Evolutionary conservation across 2,888 invertebrate species (phyloP).

Genomic region (Entomobrya proxima): DNA sequence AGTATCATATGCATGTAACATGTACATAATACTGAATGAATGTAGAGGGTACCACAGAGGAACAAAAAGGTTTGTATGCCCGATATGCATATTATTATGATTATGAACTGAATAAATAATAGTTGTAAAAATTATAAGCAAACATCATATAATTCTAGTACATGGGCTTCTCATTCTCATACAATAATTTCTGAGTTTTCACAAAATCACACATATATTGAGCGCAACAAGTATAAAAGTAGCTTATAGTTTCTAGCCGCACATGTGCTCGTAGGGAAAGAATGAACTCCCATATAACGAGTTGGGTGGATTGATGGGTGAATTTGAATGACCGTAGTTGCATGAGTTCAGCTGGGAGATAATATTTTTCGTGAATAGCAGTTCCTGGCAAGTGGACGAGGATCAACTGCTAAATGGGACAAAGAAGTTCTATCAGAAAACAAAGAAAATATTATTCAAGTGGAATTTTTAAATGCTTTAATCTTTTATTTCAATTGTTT

Average conservation of each 20-base stretch:
- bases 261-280: neutral
- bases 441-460: too few relatives aligned
- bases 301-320: neutral
- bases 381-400: neutral
- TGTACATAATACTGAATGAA: too few relatives aligned
- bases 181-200: neutral
- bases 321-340: neutral
- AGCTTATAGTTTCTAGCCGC: neutral
- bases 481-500: too few relatives aligned
- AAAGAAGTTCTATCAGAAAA: too few relatives aligned
- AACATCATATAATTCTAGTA: neutral
- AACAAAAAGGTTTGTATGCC: neutral
- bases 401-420: too few relatives aligned
- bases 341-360: neutral
- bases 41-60: neutral
- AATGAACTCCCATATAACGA: too few relatives aligned
- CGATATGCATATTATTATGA: too few relatives aligned
- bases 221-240: too few relatives aligned
- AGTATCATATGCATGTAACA: too few relatives aligned
- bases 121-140: slow-evolving; percentile 6
- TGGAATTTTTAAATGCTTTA: too few relatives aligned
- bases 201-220: too few relatives aligned
- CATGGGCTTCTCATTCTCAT: neutral
- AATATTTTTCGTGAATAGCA: neutral
- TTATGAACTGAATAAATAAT: neutral